phyloP scores from a whole-genome alignment of 2,888 invertebrate genomes.

The Altica lythri region DNA sequence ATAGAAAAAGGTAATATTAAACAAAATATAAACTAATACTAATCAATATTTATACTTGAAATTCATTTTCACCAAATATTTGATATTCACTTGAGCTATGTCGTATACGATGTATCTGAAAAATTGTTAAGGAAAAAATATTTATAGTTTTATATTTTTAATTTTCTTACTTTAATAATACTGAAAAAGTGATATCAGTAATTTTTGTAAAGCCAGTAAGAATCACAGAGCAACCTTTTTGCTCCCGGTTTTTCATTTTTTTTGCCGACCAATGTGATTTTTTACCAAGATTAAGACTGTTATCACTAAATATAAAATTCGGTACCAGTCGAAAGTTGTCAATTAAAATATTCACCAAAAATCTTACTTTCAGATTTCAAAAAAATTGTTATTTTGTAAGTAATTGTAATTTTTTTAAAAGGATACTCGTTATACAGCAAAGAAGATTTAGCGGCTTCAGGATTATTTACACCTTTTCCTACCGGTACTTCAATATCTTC shows the following conservation, averaged over 20 bases:
- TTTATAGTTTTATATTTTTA: background rate
- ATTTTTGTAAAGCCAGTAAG: too few relatives aligned
- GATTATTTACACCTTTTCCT: conserved; percentile 65
- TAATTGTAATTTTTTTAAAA: conserved; percentile 53
- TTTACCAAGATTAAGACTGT: background rate
- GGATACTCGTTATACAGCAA: conserved; percentile 94
- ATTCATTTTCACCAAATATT: conserved; percentile 84
- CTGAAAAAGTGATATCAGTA: too few relatives aligned
- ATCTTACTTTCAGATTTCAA: background rate
- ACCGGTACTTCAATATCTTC: conserved; percentile 81
- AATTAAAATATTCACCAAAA: background rate
- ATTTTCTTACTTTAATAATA: background rate
- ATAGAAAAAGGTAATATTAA: too few relatives aligned
- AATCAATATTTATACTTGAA: conserved; percentile 84
- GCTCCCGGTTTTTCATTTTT: background rate
- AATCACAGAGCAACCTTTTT: background rate
- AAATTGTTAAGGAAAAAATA: conserved; percentile 44
- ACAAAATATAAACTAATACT: too few relatives aligned
- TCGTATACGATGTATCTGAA: conserved; percentile 90
- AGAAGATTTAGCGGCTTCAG: conserved; percentile 55
- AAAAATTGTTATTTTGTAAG: background rate
- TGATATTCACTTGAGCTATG: conserved; percentile 88
- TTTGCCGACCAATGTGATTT: background rate
- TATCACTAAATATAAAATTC: background rate
- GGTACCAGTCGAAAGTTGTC: background rate